Base-by-base conservation (phyloP, 2,797 vertebrate genomes). In the Avahi laniger region DNA sequence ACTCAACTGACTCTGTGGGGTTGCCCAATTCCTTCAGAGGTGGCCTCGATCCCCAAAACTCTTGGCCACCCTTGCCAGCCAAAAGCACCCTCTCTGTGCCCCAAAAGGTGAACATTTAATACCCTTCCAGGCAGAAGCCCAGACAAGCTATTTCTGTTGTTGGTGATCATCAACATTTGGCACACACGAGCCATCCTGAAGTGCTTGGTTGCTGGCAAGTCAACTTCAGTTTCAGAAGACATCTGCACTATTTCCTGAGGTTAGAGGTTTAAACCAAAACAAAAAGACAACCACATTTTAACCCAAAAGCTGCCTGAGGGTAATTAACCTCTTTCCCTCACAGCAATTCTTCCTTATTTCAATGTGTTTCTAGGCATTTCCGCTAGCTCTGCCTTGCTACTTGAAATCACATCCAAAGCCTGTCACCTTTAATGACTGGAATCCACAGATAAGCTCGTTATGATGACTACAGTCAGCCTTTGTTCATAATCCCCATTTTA, bases 201-300 rank as follows among this genome's bases (percentile, higher is more conserved):
- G 50, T 20, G 13, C 69, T 17, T 43, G 4, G 24, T 2, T 67
- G 33, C 11, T 41, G 41, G 85, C 63, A 20, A 41, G 52, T 48
- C n/a, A 17, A 20, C 15, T 35, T 72, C 7, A 4, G 69, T 54
- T 86, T 89, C 75, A 28, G 67, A 67, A 93, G 57, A 91, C 84
- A 91, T n/a, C 26, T 33, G 50, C 61, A 50, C 50, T 61, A 17
- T 22, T 88, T 94, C 82, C 94, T 69, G 84, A 96, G 91, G 81
- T 46, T 41, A 78, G 52, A 92, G 33, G 43, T 65, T 81, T 69
- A 50, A 63, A 52, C 6, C n/a, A 38, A 65, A 91, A 84, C 33
- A 46, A 69, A 88, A 75, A 38, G 78, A 75, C 30, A 87, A 10
- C 48, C 10, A 4, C 3, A 3, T 22, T 9, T 84, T 50, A 46